These are phyloP conservation scores for Staurois parvus DNA, from an alignment of 2,797 vertebrate genomes.

Conservation along the genomic window DNA sequence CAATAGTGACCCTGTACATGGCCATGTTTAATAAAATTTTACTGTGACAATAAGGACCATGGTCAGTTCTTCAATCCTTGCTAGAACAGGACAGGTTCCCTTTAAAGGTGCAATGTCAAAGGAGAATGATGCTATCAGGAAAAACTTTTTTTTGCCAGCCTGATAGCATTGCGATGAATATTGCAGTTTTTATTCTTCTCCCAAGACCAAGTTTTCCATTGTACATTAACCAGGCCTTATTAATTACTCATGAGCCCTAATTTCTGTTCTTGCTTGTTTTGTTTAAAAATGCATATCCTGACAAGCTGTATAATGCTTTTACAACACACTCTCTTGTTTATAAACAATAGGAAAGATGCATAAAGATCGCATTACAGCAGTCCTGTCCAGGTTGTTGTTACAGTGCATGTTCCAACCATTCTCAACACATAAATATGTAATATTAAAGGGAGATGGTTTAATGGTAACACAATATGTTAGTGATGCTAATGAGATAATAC, in stretches of 20 bases:
- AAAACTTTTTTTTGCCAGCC: not conserved
- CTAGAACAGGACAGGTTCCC: not conserved
- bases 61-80: not conserved
- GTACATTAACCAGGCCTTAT: conserved; percentile 75
- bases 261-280: conserved; percentile 78
- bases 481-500: not conserved
- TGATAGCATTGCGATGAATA: conserved; percentile 14
- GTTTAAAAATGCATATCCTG: conserved; percentile 80
- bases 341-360: conserved; percentile 8
- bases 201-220: conserved; percentile 52
- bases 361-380: not conserved
- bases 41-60: too few species aligned
- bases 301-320: conserved; percentile 74
- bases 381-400: not conserved
- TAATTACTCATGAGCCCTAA: conserved; percentile 80
- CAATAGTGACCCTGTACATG: not conserved
- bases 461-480: not conserved
- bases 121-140: too few species aligned
- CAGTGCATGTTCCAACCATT: not conserved
- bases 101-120: too few species aligned
- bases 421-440: conserved; percentile 13
- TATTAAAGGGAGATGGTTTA: not conserved
- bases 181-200: not conserved
- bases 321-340: conserved; percentile 70
- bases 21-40: too few species aligned